Evolutionary conservation across 2,888 invertebrate genomes (phyloP).

Genomic region (Folsomia manolachei): DNA sequence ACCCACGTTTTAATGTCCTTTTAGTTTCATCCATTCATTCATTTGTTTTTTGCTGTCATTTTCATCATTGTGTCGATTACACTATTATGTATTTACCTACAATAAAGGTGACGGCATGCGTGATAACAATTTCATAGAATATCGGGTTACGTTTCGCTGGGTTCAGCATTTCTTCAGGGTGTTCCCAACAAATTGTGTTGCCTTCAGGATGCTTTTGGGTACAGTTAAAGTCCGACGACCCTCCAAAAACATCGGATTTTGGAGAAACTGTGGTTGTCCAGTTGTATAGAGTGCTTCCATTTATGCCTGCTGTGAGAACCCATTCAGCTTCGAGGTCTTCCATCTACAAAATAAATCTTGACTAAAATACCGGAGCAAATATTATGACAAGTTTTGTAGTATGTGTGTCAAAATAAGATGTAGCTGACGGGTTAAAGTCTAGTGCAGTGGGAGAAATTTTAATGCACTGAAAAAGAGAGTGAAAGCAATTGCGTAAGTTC

Average conservation of each 20-base stretch:
- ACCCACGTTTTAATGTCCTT: too few relatives aligned
- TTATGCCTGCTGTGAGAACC: background rate
- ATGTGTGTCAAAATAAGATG: background rate
- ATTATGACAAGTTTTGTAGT: background rate
- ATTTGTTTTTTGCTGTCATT: background rate
- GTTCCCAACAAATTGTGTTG: slow-evolving; percentile 35
- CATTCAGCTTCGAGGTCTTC: background rate
- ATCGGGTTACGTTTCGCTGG: slow-evolving; percentile 51
- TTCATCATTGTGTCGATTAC: background rate
- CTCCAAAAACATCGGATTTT: background rate
- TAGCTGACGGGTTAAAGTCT: background rate
- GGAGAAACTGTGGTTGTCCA: background rate
- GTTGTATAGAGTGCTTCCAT: background rate
- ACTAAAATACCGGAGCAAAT: background rate
- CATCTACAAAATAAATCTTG: background rate
- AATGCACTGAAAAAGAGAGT: background rate
- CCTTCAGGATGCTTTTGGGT: background rate
- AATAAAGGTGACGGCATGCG: slow-evolving; percentile 53
- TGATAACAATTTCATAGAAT: slow-evolving; percentile 52
- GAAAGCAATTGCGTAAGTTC: background rate
- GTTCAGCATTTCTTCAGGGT: slow-evolving; percentile 53
- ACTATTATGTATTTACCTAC: slow-evolving; percentile 52
- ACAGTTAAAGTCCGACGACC: background rate
- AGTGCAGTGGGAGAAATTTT: background rate
- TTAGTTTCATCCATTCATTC: too few relatives aligned